Base-by-base conservation (phyloP, 53 echinoderm and acorn worm genomes). In the Astropecten irregularis region DNA sequence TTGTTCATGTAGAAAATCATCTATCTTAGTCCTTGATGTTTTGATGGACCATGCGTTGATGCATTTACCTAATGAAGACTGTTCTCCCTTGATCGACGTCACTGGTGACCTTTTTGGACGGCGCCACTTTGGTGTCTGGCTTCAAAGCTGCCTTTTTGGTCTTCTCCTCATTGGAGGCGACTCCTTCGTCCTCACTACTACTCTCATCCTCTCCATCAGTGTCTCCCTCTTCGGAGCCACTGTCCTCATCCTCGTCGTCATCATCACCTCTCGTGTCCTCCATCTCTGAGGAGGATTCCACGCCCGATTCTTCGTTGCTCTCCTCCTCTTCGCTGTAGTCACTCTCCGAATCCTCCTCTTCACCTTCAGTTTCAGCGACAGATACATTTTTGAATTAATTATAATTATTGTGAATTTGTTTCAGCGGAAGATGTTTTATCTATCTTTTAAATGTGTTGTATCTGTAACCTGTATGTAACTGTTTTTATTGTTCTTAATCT, bases 21-120 rank as follows among this genome's bases (percentile, higher is more conserved):
- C n/a, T n/a, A n/a, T n/a, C n/a, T n/a, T n/a, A n/a, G n/a, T n/a
- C n/a, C n/a, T n/a, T n/a, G n/a, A n/a, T n/a, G n/a, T n/a, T n/a
- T n/a, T n/a, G n/a, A n/a, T n/a, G n/a, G n/a, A n/a, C n/a, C n/a
- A n/a, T n/a, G n/a, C n/a, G n/a, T n/a, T n/a, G n/a, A n/a, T 69
- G 14, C 21, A 11, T 47, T 71, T 84, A 95, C 95, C 92, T 92
- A 69, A 95, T 66, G 56, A 95, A 95, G 16, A 95, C 76, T 20
- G 95, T 95, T 51, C 90, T 92, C 22, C 90, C 92, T 58, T 92
- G 90, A 18, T 79, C 84, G 1, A 95, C 86, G 68, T 95, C 95
- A 39, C 55, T 73, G 25, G 89, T 46, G 21, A 52, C 18, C 51
- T 66, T 71, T 59, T 40, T 62, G 44, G 6, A 28, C 70, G 65